Evolutionary conservation across 2,888 invertebrate species (phyloP).

Genomic region (Cheilosia impressa): DNA sequence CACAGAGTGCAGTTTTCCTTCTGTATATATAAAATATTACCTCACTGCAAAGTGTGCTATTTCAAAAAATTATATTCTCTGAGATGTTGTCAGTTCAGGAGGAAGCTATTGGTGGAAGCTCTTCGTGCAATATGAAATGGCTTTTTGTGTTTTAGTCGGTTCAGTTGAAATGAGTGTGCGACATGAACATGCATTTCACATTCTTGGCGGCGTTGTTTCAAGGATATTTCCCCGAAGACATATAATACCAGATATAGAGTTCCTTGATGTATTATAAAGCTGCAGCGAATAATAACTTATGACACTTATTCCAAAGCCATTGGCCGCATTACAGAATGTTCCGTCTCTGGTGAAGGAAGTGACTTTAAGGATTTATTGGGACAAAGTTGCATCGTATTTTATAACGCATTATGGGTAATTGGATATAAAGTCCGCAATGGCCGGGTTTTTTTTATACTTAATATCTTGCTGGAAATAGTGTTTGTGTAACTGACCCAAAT

Average conservation of each 20-base stretch:
- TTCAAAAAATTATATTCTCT: slow-evolving; percentile 10
- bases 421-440: not conserved
- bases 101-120: slow-evolving; percentile 2
- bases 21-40: not conserved
- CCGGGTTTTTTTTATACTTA: not conserved
- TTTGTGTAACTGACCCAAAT: not conserved
- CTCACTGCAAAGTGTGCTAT: not conserved
- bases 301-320: not conserved
- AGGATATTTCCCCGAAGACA: not conserved
- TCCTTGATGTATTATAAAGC: not conserved
- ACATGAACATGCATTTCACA: slow-evolving; percentile 14
- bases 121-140: slow-evolving; percentile 9
- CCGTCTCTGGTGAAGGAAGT: not conserved
- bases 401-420: not conserved
- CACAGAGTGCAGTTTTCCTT: slow-evolving; percentile 10
- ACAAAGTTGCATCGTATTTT: not conserved
- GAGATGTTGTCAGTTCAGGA: not conserved
- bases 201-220: not conserved
- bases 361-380: not conserved
- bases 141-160: not conserved
- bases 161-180: slow-evolving; percentile 1
- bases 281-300: not conserved
- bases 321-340: not conserved
- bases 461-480: not conserved
- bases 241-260: slow-evolving; percentile 8